Evolutionary conservation across 2,888 invertebrate genomes (phyloP).

Genomic region (Endotricha flammealis): DNA sequence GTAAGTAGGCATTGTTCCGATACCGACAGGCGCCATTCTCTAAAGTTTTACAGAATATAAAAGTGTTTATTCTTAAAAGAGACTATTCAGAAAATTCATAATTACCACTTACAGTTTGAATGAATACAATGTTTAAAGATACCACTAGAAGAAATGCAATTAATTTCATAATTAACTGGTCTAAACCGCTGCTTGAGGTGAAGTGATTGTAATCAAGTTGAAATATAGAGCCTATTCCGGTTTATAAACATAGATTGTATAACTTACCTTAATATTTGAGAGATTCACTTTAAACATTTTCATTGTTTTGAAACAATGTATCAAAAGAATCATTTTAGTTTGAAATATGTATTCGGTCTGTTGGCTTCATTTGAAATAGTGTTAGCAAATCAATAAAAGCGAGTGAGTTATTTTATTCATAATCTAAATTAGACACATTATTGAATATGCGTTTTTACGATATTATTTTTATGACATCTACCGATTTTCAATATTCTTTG

Average conservation of each 20-base stretch:
- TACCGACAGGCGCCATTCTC: conserved; percentile 41
- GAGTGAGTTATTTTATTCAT: too few relatives aligned
- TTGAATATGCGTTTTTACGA: too few relatives aligned
- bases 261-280: conserved; percentile 36
- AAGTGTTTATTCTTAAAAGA: too few relatives aligned
- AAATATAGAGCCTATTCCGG: conserved; percentile 23
- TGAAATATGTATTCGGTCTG: too few relatives aligned
- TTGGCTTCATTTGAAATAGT: too few relatives aligned
- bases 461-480: too few relatives aligned
- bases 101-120: conserved; percentile 39
- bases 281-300: conserved; percentile 34
- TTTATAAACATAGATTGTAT: conserved; percentile 51
- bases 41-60: too few relatives aligned
- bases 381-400: too few relatives aligned
- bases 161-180: conserved; percentile 39
- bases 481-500: too few relatives aligned
- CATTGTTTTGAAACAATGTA: conserved; percentile 35
- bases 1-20: conserved; percentile 26
- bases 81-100: too few relatives aligned
- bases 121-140: conserved; percentile 29
- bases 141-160: conserved; percentile 31
- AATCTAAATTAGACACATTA: too few relatives aligned
- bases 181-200: conserved; percentile 25
- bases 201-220: conserved; percentile 27
- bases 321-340: too few relatives aligned